Evolutionary conservation across 1,140 invertebrate genomes (phyloP).

Genomic region (Drosophila tani): DNA sequence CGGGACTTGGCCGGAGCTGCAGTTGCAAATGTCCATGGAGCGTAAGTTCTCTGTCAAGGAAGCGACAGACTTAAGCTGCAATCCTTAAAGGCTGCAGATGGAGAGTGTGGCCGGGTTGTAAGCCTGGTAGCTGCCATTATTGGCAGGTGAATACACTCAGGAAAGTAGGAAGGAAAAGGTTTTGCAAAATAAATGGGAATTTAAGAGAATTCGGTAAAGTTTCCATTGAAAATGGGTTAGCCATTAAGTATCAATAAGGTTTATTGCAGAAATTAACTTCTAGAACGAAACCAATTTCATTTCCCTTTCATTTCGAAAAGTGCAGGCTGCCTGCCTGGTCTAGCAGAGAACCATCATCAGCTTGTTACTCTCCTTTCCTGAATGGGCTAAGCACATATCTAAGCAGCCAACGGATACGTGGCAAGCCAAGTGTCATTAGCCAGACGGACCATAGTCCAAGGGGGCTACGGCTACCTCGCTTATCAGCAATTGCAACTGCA

Average conservation of each 20-base stretch:
- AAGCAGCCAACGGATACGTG: constrained; percentile 2
- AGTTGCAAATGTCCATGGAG: constrained; percentile 17
- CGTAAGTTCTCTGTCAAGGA: constrained; percentile 30
- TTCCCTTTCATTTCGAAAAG: neutral
- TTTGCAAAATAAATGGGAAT: neutral
- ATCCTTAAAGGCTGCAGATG: constrained; percentile 18
- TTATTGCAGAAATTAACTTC: no score
- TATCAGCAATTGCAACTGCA: constrained; percentile 33
- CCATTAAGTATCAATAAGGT: no score
- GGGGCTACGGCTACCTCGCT: constrained; percentile 12
- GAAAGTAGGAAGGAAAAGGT: neutral
- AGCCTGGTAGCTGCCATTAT: constrained; percentile 4
- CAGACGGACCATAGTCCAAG: neutral
- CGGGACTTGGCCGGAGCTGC: constrained; percentile 21
- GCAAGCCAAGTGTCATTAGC: constrained; percentile 21
- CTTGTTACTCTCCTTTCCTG: neutral
- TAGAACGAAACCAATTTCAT: no score
- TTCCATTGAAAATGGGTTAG: no score
- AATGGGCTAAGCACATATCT: neutral
- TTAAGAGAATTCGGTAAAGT: neutral
- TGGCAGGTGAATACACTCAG: neutral
- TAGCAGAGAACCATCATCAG: constrained; percentile 12
- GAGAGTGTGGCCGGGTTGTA: neutral
- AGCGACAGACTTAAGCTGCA: constrained; percentile 24
- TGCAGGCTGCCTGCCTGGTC: neutral